Evolutionary conservation across 2,797 vertebrate species (phyloP).

Genomic region (Cossypha heuglini): DNA sequence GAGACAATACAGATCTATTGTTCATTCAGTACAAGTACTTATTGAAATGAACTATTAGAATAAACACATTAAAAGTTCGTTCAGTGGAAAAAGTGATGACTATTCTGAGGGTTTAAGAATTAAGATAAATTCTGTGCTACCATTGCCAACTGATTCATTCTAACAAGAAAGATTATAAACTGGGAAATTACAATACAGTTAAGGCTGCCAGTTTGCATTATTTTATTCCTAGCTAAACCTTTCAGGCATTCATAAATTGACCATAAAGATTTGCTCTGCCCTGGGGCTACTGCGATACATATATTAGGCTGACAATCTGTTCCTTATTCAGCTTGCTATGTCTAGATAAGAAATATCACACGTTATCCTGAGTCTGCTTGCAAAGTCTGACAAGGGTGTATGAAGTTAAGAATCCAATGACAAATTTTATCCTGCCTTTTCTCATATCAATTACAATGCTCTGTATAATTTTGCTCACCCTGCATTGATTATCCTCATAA

Average conservation of each 20-base stretch:
- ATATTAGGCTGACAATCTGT: slow-evolving; percentile 24
- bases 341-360: slow-evolving; percentile 43
- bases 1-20: background rate
- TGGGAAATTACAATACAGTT: slow-evolving; percentile 30
- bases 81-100: background rate
- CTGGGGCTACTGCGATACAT: slow-evolving; percentile 12
- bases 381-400: background rate
- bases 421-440: background rate
- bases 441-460: background rate
- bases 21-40: background rate
- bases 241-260: slow-evolving; percentile 44
- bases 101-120: background rate
- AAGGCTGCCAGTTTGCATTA: slow-evolving; percentile 36
- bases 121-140: background rate
- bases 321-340: slow-evolving; percentile 16
- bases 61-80: background rate
- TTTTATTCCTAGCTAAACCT: slow-evolving; percentile 39
- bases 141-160: background rate
- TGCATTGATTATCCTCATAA: background rate
- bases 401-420: background rate
- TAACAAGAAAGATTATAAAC: background rate
- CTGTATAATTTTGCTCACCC: background rate
- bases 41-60: slow-evolving; percentile 7
- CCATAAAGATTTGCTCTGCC: slow-evolving; percentile 42
- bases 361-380: background rate